Evolutionary conservation across 2,113 vertebrate species (phyloP).

Genomic region (Hemiscyllium ocellatum): DNA sequence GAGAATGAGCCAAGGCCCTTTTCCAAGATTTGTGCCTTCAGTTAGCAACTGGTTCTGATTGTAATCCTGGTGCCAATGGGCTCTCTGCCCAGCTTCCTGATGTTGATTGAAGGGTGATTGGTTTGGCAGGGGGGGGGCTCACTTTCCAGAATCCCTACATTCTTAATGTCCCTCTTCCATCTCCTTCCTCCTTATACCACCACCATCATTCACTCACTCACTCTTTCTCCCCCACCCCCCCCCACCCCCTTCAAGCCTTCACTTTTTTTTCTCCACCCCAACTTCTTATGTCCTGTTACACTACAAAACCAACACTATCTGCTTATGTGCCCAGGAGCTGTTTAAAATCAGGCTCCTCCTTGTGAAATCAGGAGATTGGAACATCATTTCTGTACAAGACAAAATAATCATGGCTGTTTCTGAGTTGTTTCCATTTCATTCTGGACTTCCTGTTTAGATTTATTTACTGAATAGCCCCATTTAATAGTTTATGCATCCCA

Average conservation of each 20-base stretch:
- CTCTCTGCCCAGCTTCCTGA: no score
- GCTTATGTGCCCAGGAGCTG: background rate
- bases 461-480: background rate
- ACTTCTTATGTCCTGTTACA: background rate
- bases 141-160: no score
- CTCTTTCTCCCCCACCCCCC: background rate
- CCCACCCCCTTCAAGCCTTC: background rate
- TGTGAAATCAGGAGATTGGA: background rate
- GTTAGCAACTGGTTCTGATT: no score
- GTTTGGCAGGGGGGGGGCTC: no score
- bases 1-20: no score
- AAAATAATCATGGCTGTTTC: background rate
- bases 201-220: background rate
- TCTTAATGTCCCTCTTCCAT: constrained; percentile 53
- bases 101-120: no score
- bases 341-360: background rate
- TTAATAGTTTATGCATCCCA: background rate
- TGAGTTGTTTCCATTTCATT: background rate
- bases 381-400: no score
- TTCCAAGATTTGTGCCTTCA: no score
- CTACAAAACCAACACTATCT: background rate
- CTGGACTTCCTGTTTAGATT: background rate
- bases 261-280: no score
- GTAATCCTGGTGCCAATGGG: no score
- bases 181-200: constrained; percentile 36